Percentiles rank a stretch among this genome's conserved stretches.
Evolutionary conservation across 1,140 invertebrate genomes (phyloP).

Genomic region (Cyclargus thomasi): DNA sequence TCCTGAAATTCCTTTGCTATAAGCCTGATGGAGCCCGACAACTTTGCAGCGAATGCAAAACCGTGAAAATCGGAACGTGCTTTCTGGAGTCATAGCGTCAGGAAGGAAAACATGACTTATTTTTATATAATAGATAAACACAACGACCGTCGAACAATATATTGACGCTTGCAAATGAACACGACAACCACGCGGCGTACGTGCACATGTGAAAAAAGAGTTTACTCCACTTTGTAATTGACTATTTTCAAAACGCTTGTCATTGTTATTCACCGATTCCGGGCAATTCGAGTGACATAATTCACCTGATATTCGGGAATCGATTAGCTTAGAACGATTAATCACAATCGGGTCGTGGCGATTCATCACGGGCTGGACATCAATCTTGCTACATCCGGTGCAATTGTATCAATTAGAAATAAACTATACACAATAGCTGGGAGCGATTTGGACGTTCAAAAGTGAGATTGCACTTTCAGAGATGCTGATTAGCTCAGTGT

Average conservation of each 20-base stretch:
- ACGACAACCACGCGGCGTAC: too few species aligned
- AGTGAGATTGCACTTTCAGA: background rate
- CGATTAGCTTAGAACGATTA: conserved; percentile 10
- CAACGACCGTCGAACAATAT: too few species aligned
- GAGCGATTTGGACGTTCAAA: background rate
- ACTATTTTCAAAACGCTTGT: background rate
- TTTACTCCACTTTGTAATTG: background rate
- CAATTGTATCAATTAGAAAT: conserved; percentile 10
- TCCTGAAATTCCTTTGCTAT: too few species aligned
- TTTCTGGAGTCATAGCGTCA: too few species aligned
- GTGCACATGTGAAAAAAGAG: too few species aligned
- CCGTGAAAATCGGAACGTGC: too few species aligned
- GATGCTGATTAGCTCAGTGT: too few species aligned
- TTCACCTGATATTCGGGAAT: conserved; percentile 1
- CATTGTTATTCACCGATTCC: background rate
- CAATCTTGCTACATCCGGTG: conserved; percentile 13
- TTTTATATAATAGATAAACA: too few species aligned
- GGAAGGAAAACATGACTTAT: too few species aligned
- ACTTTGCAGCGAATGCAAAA: too few species aligned
- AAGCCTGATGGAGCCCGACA: too few species aligned
- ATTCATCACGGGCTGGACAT: background rate
- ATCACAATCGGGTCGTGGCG: background rate
- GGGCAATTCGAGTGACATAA: background rate
- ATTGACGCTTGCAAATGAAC: too few species aligned
- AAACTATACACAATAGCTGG: background rate